Conservation (phyloP, 2,113 vertebrate species). For the Hyaena hyaena region DNA sequence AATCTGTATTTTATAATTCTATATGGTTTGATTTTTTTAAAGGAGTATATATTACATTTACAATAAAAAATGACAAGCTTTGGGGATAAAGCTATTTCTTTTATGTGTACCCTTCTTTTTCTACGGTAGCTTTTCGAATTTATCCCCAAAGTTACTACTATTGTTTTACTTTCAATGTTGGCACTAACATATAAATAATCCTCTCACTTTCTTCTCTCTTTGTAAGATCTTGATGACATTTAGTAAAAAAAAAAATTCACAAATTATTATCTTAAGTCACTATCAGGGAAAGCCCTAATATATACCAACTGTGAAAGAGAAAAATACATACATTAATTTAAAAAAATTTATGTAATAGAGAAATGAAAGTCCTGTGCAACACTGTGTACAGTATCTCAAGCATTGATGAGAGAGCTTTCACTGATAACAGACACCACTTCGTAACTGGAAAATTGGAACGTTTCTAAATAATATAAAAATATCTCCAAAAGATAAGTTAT, state of each 20-base stretch:
- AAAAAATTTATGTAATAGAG: slow-evolving; percentile 69
- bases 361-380: slow-evolving; percentile 69
- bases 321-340: slow-evolving; percentile 53
- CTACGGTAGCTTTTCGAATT: slow-evolving; percentile 61
- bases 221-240: slow-evolving; percentile 70
- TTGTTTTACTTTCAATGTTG: slow-evolving; percentile 71
- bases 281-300: slow-evolving; percentile 66
- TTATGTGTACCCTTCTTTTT: slow-evolving; percentile 45
- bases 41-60: slow-evolving; percentile 69
- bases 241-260: slow-evolving; percentile 60
- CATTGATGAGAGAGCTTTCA: slow-evolving; percentile 73
- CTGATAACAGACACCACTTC: slow-evolving; percentile 71
- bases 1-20: slow-evolving; percentile 35
- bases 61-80: slow-evolving; percentile 53
- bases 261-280: slow-evolving; percentile 65
- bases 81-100: slow-evolving; percentile 56
- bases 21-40: slow-evolving; percentile 31
- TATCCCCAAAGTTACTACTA: slow-evolving; percentile 49
- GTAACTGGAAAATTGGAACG: slow-evolving; percentile 76
- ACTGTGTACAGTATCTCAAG: slow-evolving; percentile 60
- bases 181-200: slow-evolving; percentile 68
- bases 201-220: slow-evolving; percentile 61
- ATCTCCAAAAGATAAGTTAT: slow-evolving; percentile 85
- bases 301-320: slow-evolving; percentile 39
- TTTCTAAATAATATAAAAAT: slow-evolving; percentile 88